Conservation (phyloP, 2,113 vertebrate genomes). For the Sisor rabdophorus region DNA sequence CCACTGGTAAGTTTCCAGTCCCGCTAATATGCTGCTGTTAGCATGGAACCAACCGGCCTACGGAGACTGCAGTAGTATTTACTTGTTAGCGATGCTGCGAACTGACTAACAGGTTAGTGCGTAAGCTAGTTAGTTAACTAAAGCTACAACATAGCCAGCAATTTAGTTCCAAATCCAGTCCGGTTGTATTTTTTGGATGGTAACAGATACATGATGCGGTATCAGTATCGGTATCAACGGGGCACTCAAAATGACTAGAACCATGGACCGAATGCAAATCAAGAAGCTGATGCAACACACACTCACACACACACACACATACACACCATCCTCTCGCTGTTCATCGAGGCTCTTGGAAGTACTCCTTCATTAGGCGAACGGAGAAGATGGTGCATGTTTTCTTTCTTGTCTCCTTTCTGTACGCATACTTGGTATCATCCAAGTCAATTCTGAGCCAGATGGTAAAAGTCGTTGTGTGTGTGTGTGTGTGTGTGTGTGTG, state of each 20-base stretch:
- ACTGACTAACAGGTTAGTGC: neutral
- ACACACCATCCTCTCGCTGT: slow-evolving; percentile 16
- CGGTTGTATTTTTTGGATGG: neutral
- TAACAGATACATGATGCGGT: neutral
- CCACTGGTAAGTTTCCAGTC: too few relatives aligned
- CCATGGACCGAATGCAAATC: slow-evolving; percentile 36
- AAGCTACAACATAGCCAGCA: neutral
- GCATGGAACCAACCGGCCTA: neutral
- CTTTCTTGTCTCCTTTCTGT: slow-evolving; percentile 34
- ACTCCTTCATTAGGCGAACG: slow-evolving; percentile 37
- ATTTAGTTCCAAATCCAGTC: neutral
- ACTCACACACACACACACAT: neutral
- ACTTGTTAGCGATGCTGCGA: neutral
- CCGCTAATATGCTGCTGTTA: neutral
- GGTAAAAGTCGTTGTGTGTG: slow-evolving; percentile 48
- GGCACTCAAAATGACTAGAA: slow-evolving; percentile 31
- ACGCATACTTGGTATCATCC: slow-evolving; percentile 48
- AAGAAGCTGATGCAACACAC: slow-evolving; percentile 5
- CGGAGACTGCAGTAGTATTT: neutral
- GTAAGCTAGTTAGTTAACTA: neutral
- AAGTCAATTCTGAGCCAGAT: slow-evolving; percentile 67
- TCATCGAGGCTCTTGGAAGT: slow-evolving; percentile 34
- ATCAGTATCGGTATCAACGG: slow-evolving; percentile 1
- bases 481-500: slow-evolving; percentile 18
- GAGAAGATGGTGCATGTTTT: slow-evolving; percentile 30